Evolutionary conservation across 1,140 invertebrate genomes (phyloP), one percentile per base, ranked within the genome.

Genomic region (Hirudo medicinalis): DNA sequence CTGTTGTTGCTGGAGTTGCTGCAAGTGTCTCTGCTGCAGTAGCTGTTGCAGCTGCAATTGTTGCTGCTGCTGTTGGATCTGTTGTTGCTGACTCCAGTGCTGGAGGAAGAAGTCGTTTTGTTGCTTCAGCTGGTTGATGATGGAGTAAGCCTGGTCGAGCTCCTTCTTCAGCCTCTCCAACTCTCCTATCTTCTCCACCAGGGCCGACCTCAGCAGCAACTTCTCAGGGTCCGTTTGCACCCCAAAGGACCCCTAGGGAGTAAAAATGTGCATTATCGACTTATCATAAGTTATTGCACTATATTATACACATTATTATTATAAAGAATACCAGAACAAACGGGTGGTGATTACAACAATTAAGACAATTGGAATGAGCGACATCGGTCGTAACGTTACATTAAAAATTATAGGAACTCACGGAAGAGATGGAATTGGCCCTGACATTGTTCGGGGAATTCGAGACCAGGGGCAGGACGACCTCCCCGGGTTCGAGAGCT

Each of bases 71-170:
- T 63, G 57, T 63, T 63, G 57, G 8, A 63, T 63, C 57, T 63
- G 57, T 22, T 63, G 57, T 6, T 63, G 29, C 20, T 63, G 57
- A n/a, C 57, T 63, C 57, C 57, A 63, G 29, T 63, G 57, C 15
- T 63, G 69, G 8, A 53, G 69, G 69, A 53, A 70, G 13, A 49
- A 49, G 53, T 70, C 43, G 22, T 29, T 71, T n/a, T 71, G 53
- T 60, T 74, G 73, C 57, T 71, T 69, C 63, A 74, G 70, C 11
- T 67, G 70, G 36, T 74, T 55, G 25, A 74, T 74, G 13, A 74
- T 63, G 29, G 36, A 40, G 68, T 74, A 74, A 32, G 73, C 73
- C 70, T 72, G 57, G 20, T 71, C 63, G 0, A 74, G 54, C 69
- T 74, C 73, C 53, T 67, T 57, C 57, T 25, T 71, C 29, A 74